Base-by-base conservation (phyloP, 2,797 vertebrate species). In the Synanceia verrucosa region DNA sequence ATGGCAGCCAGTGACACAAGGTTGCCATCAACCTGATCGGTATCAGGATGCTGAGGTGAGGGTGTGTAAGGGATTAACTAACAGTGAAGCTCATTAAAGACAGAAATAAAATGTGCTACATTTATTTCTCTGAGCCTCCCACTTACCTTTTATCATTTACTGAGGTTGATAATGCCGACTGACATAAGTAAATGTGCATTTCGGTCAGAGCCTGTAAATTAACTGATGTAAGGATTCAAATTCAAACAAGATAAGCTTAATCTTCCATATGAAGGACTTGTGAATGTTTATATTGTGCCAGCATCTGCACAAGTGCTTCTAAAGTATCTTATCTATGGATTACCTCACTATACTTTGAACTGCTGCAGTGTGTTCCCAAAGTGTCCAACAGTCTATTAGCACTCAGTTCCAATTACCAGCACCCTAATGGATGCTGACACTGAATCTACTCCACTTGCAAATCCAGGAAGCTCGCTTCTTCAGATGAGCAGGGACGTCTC, bases 391-490 rank as follows among this genome's bases (percentile, higher is more conserved):
- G 85, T 89, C 89, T 86, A 91, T 92, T 89, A 87, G 87, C 74
- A 56, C 81, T 92, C 90, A 83, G 37, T 82, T 87, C 87, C 90
- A 91, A 90, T 93, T 92, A 92, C 65, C 69, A 70, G 60, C 41
- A n/a, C 39, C 43, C 60, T 91, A 92, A 93, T 91, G 67, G 82
- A 91, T 86, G 87, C 83, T 90, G 92, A 90, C 91, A 91, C 43
- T 34, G 78, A 87, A 84, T 90, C 88, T 82, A 78, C 78, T 84
- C 81, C 79, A 53, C 77, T 90, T 86, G 79, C 75, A 85, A 77
- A 91, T 87, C 70, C 76, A 63, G 76, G 82, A 86, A 73, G 80
- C 82, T 69, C 65, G 60, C 73, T 81, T 53, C 61, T 83, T 73
- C 71, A 67, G 82, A 85, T 52, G 78, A 88, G 79, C 44, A n/a